Evolutionary conservation across 2,888 invertebrate genomes (phyloP), one percentile per base, ranked within the genome.

Genomic region (Ischnus inquisitorius): DNA sequence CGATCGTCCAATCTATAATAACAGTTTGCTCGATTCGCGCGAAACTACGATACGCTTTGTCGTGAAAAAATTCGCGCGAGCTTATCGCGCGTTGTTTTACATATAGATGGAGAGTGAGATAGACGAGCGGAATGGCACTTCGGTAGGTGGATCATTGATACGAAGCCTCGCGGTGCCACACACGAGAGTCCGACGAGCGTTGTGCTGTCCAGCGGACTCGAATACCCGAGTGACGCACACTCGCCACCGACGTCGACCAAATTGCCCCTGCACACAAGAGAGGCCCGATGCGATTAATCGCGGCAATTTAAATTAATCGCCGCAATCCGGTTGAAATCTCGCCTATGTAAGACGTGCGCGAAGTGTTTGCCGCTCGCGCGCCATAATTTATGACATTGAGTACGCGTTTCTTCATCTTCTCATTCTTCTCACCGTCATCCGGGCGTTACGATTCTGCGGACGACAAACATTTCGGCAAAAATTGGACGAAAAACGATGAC

Each of bases 271-370:
- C 72, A 72, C 72, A 34, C 71, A 48, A 79, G 79, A 60, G 34
- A 54, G 22, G 25, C 28, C 60, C 41, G 48, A 83, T 75, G 34
- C 83, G 71, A 83, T 83, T 83, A 79, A 83, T 79, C 76, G 79
- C 62, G 41, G 83, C 83, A 83, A 83, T 83, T 83, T 83, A 83
- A 83, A 83, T 83, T 83, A 83, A 83, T 83, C 83, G 83, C 83
- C 83, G 83, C 83, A 83, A 83, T 83, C 83, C 83, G 83, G 79
- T 83, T 83, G 79, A 83, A 83, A 83, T 79, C 83, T 72, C 65
- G 46, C 83, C 34, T 65, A 76, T 79, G 71, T 79, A 79, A 83
- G 79, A 76, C 65, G 75, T 51, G 69, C 64, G 64, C 71, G 65
- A 46, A 43, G 16, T 28, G 62, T 57, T 28, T 48, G 57, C 34